phyloP scores from a whole-genome alignment of 2,797 vertebrate genomes.

The Steatocranus sp. region DNA sequence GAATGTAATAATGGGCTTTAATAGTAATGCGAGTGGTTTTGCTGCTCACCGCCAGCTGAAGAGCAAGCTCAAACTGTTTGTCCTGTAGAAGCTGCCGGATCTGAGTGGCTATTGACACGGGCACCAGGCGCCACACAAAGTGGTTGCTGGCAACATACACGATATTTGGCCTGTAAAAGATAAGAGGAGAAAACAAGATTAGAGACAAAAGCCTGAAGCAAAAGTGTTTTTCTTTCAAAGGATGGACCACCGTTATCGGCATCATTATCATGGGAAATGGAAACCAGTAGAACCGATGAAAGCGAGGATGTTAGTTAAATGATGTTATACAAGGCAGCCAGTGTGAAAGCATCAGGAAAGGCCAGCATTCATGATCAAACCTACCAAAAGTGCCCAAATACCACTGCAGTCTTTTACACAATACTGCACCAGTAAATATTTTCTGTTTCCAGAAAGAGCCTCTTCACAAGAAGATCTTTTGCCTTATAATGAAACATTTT shows the following conservation, averaged over 20 bases:
- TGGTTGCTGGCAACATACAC: constrained; percentile 99
- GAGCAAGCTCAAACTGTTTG: constrained; percentile 97
- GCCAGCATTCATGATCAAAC: neutral
- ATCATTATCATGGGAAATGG: neutral
- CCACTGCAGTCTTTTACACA: neutral
- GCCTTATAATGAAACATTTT: neutral
- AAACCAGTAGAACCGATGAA: neutral
- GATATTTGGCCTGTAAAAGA: constrained; percentile 81
- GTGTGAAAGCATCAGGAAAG: neutral
- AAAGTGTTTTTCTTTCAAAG: neutral
- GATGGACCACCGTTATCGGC: neutral
- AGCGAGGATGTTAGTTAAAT: neutral
- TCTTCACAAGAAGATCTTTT: neutral
- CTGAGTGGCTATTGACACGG: constrained; percentile 93
- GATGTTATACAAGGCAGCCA: neutral
- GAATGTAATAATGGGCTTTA: constrained; percentile 11
- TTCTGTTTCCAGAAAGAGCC: neutral
- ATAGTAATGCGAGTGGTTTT: neutral
- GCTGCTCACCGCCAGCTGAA: constrained; percentile 91
- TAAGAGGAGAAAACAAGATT: neutral
- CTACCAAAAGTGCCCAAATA: neutral
- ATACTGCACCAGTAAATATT: neutral
- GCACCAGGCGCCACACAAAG: constrained; percentile 98
- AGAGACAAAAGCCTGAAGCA: neutral
- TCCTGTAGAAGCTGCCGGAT: constrained; percentile 97